Conservation (phyloP, 2,888 invertebrate species). For the Ceratothoa steindachneri region DNA sequence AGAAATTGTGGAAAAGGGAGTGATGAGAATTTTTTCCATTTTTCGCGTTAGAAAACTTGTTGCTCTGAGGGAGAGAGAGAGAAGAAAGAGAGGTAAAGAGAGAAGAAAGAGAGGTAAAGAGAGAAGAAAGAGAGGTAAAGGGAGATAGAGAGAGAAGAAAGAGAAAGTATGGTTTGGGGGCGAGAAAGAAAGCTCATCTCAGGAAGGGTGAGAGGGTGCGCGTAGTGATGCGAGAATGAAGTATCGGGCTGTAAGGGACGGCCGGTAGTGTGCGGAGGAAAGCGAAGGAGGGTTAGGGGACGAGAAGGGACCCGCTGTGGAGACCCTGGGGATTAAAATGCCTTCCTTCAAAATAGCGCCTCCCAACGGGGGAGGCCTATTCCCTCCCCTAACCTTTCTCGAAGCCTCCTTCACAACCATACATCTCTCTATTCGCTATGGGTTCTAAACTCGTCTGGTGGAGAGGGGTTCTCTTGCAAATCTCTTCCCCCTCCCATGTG, state of each 20-base stretch:
- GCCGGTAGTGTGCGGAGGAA: neutral
- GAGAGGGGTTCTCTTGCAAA: too few relatives aligned
- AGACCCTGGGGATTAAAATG: neutral
- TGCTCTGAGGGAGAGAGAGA: neutral
- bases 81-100: neutral
- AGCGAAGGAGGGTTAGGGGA: conserved; percentile 3
- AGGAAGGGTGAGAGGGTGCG: neutral
- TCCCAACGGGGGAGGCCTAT: neutral
- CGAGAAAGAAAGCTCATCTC: neutral
- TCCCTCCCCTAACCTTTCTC: neutral
- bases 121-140: neutral
- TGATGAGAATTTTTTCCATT: neutral
- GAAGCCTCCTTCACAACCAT: too few relatives aligned
- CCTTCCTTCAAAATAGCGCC: neutral
- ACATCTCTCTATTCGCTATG: too few relatives aligned
- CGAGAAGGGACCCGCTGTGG: neutral
- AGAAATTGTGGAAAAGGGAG: too few relatives aligned
- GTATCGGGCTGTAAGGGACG: neutral
- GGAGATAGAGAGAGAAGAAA: neutral
- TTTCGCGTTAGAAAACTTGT: neutral
- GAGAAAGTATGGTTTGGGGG: conserved; percentile 4
- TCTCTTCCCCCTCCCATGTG: too few relatives aligned
- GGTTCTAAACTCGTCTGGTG: too few relatives aligned
- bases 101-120: neutral
- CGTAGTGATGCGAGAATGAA: neutral